phyloP scores from a whole-genome alignment of 2,888 invertebrate species.

The Xestia c-nigrum region DNA sequence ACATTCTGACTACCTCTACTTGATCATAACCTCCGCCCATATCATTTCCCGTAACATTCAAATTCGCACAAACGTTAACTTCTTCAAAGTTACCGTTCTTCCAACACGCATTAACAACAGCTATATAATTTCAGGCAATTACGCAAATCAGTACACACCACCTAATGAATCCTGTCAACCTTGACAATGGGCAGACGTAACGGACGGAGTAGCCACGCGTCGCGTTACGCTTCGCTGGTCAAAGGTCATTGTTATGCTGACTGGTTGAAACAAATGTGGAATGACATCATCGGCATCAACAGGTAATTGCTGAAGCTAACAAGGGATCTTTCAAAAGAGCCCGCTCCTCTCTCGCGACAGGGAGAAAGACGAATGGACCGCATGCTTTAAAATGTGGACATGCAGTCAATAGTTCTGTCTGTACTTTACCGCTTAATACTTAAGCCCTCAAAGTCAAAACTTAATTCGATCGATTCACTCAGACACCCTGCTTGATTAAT shows the following conservation, averaged over 20 bases:
- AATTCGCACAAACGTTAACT: constrained; percentile 18
- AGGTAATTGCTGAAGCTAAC: neutral
- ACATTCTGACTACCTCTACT: neutral
- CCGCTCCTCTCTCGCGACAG: neutral
- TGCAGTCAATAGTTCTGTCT: neutral
- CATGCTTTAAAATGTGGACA: neutral
- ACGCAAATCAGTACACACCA: constrained; percentile 48
- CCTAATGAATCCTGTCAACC: constrained; percentile 70
- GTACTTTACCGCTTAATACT: neutral
- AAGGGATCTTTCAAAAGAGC: neutral
- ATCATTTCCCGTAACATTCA: neutral
- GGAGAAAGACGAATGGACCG: neutral
- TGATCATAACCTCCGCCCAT: neutral
- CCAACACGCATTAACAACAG: constrained; percentile 44
- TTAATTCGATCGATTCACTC: neutral
- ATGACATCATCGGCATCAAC: constrained; percentile 41
- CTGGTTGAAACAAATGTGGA: constrained; percentile 31
- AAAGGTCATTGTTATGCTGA: constrained; percentile 64
- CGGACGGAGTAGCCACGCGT: constrained; percentile 67
- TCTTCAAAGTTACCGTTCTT: constrained; percentile 42
- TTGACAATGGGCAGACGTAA: constrained; percentile 71
- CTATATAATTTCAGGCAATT: constrained; percentile 50
- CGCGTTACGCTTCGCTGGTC: constrained; percentile 63
- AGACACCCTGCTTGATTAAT: neutral
- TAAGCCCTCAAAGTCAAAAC: neutral